A percentile compares a stretch with the other conserved stretches of the same genome.
Conservation (phyloP, 2,797 vertebrate species). For the Pteronotus mesoamericanus region DNA sequence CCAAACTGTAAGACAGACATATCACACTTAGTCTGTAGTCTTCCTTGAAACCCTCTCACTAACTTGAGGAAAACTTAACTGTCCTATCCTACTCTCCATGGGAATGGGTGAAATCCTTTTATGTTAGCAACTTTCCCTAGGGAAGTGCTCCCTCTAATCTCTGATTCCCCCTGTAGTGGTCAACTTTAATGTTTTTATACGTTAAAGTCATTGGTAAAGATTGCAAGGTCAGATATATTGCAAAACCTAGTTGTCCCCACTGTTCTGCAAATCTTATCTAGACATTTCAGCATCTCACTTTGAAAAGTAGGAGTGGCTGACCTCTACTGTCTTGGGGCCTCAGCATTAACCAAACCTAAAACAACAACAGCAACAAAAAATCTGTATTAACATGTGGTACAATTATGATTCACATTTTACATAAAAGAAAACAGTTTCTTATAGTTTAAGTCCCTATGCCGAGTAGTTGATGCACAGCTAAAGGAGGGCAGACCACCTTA, state of each 20-base stretch:
- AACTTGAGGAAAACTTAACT: neutral
- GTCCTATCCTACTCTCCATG: neutral
- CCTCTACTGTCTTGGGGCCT: neutral
- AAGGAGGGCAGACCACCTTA: neutral
- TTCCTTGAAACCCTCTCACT: neutral
- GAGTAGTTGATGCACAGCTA: neutral
- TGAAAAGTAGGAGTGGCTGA: neutral
- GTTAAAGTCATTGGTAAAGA: neutral
- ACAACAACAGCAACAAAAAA: too few relatives aligned
- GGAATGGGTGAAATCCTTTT: neutral
- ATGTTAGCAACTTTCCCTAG: neutral
- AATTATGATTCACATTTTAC: neutral
- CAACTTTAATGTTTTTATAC: slow-evolving; percentile 21
- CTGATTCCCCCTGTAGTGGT: neutral
- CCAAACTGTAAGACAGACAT: neutral
- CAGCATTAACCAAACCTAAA: neutral
- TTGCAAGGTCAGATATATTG: neutral
- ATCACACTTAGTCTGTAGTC: neutral
- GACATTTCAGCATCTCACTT: neutral
- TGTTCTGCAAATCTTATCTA: neutral
- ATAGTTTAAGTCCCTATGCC: neutral
- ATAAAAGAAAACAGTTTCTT: neutral
- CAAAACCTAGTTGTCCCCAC: neutral
- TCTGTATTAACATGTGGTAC: neutral
- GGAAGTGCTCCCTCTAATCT: neutral